phyloP scores from a whole-genome alignment of 1,140 invertebrate species.

The Zaprionus lachaisei region DNA sequence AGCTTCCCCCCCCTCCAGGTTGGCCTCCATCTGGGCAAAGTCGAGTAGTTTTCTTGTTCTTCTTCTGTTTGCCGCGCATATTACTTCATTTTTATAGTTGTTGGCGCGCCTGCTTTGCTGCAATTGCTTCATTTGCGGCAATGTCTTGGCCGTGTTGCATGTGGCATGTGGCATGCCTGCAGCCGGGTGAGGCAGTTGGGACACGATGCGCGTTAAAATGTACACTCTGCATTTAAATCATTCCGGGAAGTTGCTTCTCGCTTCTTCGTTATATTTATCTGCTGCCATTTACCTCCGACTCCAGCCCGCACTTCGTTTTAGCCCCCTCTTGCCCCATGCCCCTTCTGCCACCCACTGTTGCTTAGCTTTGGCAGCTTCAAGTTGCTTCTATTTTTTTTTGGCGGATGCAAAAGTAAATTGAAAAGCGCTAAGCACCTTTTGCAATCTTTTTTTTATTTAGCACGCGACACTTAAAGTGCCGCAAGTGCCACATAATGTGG shows the following conservation, averaged over 20 bases:
- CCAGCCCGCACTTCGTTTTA: background rate
- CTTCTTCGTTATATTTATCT: conserved; percentile 76
- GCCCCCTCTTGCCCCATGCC: background rate
- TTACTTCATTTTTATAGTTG: conserved; percentile 64
- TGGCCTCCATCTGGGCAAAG: conserved; percentile 2
- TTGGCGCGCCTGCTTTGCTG: conserved; percentile 55
- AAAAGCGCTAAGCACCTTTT: conserved; percentile 63
- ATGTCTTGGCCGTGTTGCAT: conserved; percentile 55
- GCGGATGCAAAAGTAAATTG: conserved; percentile 40
- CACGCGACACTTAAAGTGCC: conserved; percentile 18
- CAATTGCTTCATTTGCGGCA: conserved; percentile 81
- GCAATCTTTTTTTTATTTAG: conserved; percentile 30
- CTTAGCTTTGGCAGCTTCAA: background rate
- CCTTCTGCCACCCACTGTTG: conserved; percentile 3
- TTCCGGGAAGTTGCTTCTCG: conserved; percentile 71
- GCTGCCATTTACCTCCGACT: conserved; percentile 56
- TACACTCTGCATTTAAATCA: conserved; percentile 83
- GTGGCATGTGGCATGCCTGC: conserved; percentile 21
- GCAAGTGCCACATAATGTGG: conserved; percentile 38
- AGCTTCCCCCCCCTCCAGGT: background rate
- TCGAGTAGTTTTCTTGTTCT: conserved; percentile 11
- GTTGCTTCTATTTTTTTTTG: background rate
- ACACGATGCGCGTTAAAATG: conserved; percentile 77
- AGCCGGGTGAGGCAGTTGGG: background rate
- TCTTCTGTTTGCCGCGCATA: conserved; percentile 41